Evolutionary conservation across 2,888 invertebrate genomes (phyloP).

Genomic region (Matsumyia berberina): DNA sequence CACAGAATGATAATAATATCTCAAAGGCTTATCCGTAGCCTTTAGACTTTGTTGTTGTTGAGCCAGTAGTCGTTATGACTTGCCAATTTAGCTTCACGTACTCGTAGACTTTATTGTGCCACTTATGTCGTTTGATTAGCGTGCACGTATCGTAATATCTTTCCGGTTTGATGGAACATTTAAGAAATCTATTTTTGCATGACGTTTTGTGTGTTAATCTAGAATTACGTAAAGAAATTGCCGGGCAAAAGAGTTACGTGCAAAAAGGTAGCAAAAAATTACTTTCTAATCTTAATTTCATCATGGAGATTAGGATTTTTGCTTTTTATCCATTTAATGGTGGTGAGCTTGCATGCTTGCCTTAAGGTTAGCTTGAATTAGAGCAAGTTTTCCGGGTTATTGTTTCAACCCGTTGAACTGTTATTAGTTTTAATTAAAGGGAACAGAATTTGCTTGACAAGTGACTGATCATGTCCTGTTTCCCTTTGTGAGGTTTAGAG

Average conservation of each 20-base stretch:
- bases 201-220: neutral
- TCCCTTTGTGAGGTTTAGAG: no score
- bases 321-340: slow-evolving; percentile 1
- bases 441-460: no score
- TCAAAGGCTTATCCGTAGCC: neutral
- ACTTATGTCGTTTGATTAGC: neutral
- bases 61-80: neutral
- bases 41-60: neutral
- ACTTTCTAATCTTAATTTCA: slow-evolving; percentile 12
- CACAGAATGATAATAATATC: neutral
- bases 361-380: neutral
- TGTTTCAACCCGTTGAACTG: no score
- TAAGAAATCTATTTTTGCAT: neutral
- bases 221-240: neutral
- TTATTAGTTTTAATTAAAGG: no score
- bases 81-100: neutral
- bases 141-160: neutral
- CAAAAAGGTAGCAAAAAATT: neutral
- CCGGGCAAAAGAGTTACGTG: neutral
- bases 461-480: no score
- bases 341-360: neutral
- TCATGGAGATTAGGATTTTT: slow-evolving; percentile 3
- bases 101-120: neutral
- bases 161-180: neutral
- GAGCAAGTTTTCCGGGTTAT: neutral